phyloP scores from a whole-genome alignment of 2,113 vertebrate genomes.

The Brachyhypopomus gauderio region DNA sequence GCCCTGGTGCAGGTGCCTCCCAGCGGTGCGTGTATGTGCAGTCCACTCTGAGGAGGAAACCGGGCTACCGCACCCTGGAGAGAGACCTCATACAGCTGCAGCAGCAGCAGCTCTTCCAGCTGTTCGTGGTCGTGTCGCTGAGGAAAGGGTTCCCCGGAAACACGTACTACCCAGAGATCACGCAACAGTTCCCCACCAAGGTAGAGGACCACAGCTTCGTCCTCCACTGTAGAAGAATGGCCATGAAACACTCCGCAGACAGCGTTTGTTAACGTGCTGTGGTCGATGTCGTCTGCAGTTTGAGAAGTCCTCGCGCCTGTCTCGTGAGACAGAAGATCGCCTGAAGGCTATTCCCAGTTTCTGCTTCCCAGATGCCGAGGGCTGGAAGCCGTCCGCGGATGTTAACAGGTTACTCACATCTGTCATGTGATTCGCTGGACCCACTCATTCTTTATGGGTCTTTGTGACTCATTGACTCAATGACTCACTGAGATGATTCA shows the following conservation, averaged over 20 bases:
- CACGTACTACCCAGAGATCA: constrained; percentile 85
- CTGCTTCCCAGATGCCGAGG: constrained; percentile 93
- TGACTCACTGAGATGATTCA: constrained; percentile 13
- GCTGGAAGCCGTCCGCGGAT: constrained; percentile 86
- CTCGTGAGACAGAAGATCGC: constrained; percentile 91
- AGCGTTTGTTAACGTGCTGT: not conserved
- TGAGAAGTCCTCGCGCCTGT: constrained; percentile 86
- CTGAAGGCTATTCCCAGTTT: constrained; percentile 95
- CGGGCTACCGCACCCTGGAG: constrained; percentile 92
- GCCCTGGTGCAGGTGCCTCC: constrained; percentile 68
- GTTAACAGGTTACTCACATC: constrained; percentile 79
- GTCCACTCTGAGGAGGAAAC: constrained; percentile 81
- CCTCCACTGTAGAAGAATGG: no score
- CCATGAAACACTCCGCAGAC: not conserved
- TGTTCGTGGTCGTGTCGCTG: constrained; percentile 95
- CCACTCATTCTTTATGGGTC: not conserved
- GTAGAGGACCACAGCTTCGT: constrained; percentile 64
- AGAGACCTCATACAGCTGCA: constrained; percentile 91
- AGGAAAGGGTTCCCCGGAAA: constrained; percentile 80
- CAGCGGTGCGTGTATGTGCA: constrained; percentile 81
- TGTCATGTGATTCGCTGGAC: not conserved
- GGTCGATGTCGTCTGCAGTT: constrained; percentile 73
- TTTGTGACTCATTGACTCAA: not conserved
- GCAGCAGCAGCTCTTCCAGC: constrained; percentile 92
- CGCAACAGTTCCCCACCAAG: constrained; percentile 95